Percentiles rank a stretch among this genome's conserved stretches.
Conservation (phyloP, 1,140 invertebrate species). For the Lithobius niger region DNA sequence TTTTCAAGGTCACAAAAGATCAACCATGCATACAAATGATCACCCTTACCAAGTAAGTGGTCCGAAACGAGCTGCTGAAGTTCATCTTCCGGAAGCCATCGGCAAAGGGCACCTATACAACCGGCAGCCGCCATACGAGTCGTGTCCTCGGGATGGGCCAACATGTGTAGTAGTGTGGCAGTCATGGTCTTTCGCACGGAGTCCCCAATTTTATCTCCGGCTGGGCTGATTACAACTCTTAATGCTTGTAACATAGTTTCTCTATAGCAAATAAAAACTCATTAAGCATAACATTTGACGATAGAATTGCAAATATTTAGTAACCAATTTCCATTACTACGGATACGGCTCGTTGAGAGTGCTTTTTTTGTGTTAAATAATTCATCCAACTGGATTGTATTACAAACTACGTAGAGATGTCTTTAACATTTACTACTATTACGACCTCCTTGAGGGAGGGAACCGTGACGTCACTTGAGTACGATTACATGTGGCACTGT, state of each 20-base stretch:
- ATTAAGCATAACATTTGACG: no score
- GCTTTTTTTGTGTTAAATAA: no score
- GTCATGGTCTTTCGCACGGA: slow-evolving; percentile 60
- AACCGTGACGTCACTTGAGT: no score
- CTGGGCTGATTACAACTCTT: slow-evolving; percentile 60
- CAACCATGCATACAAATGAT: slow-evolving; percentile 1
- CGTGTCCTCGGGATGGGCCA: slow-evolving; percentile 62
- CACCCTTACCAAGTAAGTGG: slow-evolving; percentile 54
- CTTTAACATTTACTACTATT: no score
- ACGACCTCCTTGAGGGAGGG: no score
- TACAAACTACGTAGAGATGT: no score
- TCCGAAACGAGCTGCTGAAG: slow-evolving; percentile 56
- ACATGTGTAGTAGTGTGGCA: slow-evolving; percentile 46
- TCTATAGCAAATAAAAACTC: slow-evolving; percentile 34
- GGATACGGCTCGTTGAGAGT: no score
- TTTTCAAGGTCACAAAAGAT: background rate
- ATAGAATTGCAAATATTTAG: no score
- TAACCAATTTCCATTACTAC: no score
- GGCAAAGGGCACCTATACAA: slow-evolving; percentile 71
- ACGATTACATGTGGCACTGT: no score
- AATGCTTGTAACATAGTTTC: slow-evolving; percentile 87
- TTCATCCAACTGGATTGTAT: no score
- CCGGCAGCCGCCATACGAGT: slow-evolving; percentile 67
- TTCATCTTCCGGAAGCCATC: slow-evolving; percentile 57
- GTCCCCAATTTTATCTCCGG: slow-evolving; percentile 80